These are phyloP conservation scores for Brachyopa scutellaris DNA, from an alignment of 2,888 invertebrate species.

Conservation along the genomic window DNA sequence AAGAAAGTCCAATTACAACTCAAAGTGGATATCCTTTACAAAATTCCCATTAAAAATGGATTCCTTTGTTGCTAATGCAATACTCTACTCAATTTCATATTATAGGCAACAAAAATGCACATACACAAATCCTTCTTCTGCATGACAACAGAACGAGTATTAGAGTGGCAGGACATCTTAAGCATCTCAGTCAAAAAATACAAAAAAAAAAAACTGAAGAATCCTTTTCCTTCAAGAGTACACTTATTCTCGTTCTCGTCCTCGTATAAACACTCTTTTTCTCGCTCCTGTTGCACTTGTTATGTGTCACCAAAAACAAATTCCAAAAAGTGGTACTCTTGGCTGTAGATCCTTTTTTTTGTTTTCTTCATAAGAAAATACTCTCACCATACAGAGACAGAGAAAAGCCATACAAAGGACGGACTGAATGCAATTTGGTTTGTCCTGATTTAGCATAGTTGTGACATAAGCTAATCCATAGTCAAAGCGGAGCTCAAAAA, in stretches of 20 bases:
- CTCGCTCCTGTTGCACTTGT: constrained; percentile 53
- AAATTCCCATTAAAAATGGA: constrained; percentile 1
- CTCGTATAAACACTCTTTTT: background rate
- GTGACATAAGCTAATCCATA: constrained; percentile 58
- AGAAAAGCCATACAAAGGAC: background rate
- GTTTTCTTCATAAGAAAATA: constrained; percentile 7
- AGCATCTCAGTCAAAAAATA: background rate
- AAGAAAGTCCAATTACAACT: constrained; percentile 23
- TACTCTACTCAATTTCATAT: constrained; percentile 29
- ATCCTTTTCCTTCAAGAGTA: constrained; percentile 9
- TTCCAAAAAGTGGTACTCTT: constrained; percentile 22
- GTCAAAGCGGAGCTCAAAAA: background rate
- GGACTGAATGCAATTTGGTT: constrained; percentile 38
- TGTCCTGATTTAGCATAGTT: constrained; percentile 23
- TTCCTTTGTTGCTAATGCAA: constrained; percentile 33
- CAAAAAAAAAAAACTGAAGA: background rate
- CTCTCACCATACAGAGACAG: background rate
- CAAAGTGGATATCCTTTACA: constrained; percentile 11
- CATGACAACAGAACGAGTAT: background rate
- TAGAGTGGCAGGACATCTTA: constrained; percentile 15
- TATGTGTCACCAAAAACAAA: constrained; percentile 47
- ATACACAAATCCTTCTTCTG: background rate
- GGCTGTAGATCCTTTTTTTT: constrained; percentile 23
- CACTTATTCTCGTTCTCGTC: too few species aligned
- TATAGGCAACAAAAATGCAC: constrained; percentile 2